phyloP scores from a whole-genome alignment of 2,113 vertebrate species.

The Neofelis nebulosa region DNA sequence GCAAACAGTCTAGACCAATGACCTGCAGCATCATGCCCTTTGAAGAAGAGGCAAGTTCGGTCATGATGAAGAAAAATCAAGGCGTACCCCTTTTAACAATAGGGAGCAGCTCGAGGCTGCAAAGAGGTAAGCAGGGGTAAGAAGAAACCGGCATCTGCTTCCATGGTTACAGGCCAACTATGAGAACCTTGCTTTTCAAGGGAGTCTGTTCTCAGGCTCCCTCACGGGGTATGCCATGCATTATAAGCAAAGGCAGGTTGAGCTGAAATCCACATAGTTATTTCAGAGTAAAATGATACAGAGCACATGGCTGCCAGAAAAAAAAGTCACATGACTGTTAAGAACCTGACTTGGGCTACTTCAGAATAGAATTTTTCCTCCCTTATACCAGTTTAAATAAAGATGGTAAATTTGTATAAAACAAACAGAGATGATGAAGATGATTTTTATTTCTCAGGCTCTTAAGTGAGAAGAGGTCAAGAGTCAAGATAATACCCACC shows the following conservation, averaged over 20 bases:
- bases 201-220: conserved; percentile 96
- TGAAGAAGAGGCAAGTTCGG: conserved; percentile 97
- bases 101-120: conserved; percentile 95
- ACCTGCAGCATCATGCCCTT: conserved; percentile 96
- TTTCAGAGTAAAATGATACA: conserved; percentile 94
- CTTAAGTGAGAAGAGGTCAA: conserved; percentile 87
- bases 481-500: conserved; percentile 84
- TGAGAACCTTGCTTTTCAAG: conserved; percentile 97
- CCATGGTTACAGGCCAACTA: conserved; percentile 99
- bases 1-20: conserved; percentile 98
- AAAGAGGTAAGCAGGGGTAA: conserved; percentile 98
- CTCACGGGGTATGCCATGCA: conserved; percentile 94
- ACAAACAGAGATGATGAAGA: conserved; percentile 71
- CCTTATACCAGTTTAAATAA: conserved; percentile 61
- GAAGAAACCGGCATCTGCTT: conserved; percentile 96
- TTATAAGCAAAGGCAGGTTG: conserved; percentile 92
- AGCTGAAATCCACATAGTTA: conserved; percentile 91
- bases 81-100: conserved; percentile 94
- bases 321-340: conserved; percentile 93
- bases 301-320: conserved; percentile 89
- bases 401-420: conserved; percentile 76
- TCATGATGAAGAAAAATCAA: conserved; percentile 94
- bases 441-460: conserved; percentile 79
- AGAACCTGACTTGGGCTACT: conserved; percentile 86
- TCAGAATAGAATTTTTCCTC: conserved; percentile 81